These are phyloP conservation scores for Thymelicus sylvestris DNA, from an alignment of 2,888 invertebrate species.

Conservation along the genomic window DNA sequence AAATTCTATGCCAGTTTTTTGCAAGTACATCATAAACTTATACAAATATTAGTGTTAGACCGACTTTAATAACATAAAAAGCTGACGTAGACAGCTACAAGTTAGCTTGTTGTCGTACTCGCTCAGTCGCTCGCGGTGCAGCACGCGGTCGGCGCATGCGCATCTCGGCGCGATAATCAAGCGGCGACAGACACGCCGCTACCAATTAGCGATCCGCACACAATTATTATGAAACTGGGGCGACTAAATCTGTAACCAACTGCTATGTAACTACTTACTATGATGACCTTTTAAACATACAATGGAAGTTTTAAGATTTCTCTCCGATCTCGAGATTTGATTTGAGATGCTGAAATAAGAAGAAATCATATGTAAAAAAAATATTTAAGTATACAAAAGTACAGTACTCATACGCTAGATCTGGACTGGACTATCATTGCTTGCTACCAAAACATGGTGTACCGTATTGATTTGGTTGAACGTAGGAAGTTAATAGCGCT, in stretches of 20 bases:
- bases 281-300: neutral
- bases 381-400: too few relatives aligned
- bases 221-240: slow-evolving; percentile 49
- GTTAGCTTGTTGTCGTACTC: too few relatives aligned
- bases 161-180: slow-evolving; percentile 34
- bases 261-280: neutral
- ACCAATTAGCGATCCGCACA: slow-evolving; percentile 44
- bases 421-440: too few relatives aligned
- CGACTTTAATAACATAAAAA: too few relatives aligned
- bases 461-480: neutral
- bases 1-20: too few relatives aligned
- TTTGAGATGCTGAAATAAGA: too few relatives aligned
- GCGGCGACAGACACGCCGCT: slow-evolving; percentile 40
- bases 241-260: slow-evolving; percentile 48
- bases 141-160: slow-evolving; percentile 14
- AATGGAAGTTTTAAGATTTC: neutral
- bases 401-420: too few relatives aligned
- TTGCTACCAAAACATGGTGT: neutral
- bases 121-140: neutral
- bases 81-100: too few relatives aligned
- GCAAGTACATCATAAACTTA: too few relatives aligned
- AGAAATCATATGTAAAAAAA: too few relatives aligned
- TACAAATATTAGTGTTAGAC: too few relatives aligned
- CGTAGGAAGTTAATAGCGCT: slow-evolving; percentile 40
- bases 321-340: too few relatives aligned